These are phyloP conservation scores for Lumbricus terrestris DNA, from an alignment of 2,888 invertebrate species.

Conservation along the genomic window DNA sequence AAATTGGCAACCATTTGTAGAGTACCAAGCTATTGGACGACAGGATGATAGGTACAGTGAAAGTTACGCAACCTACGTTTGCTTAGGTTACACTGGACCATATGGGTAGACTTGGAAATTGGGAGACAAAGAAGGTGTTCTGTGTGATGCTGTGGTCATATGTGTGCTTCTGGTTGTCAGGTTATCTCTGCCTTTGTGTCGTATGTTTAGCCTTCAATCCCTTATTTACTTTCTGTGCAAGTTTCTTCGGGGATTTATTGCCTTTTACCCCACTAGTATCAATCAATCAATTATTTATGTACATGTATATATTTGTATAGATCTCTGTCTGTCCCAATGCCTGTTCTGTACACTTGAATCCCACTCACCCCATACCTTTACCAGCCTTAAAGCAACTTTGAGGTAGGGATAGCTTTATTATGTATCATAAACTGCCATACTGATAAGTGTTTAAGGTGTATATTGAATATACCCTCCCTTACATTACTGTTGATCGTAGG, in stretches of 20 bases:
- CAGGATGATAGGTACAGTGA: background rate
- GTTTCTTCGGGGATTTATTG: background rate
- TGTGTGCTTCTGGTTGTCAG: background rate
- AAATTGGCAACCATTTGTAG: too few species aligned
- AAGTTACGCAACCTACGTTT: background rate
- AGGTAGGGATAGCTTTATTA: background rate
- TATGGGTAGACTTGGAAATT: background rate
- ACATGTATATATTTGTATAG: too few species aligned
- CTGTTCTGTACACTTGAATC: too few species aligned
- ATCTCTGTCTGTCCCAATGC: too few species aligned
- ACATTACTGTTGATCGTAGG: background rate
- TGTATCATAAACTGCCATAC: background rate
- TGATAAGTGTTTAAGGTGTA: background rate
- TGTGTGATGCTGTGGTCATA: background rate
- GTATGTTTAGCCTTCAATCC: background rate
- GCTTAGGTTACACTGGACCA: background rate
- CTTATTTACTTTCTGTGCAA: background rate
- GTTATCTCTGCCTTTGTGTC: background rate
- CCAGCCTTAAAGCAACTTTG: background rate
- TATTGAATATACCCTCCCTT: background rate
- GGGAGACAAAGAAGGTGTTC: background rate
- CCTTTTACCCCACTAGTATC: background rate
- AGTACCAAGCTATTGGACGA: background rate
- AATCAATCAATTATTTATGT: too few species aligned
- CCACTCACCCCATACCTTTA: too few species aligned